Evolutionary conservation across 2,888 invertebrate genomes (phyloP), one percentile per base, ranked within the genome.

Genomic region (Hyposoter didymator): DNA sequence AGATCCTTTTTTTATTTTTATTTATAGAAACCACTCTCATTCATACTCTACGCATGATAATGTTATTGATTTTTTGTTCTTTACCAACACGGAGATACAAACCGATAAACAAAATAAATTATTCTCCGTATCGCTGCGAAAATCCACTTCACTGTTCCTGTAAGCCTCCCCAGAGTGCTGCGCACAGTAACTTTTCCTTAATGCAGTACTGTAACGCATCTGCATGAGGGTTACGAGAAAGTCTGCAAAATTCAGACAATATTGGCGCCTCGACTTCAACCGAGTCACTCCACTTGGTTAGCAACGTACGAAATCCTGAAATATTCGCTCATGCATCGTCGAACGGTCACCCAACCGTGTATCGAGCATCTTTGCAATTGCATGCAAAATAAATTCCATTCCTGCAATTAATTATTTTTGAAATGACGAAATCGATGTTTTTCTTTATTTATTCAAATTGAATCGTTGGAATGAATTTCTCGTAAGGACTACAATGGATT

Each of bases 11-110:
- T 28, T 59, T 59, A 52, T 22, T 73, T 43, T 59, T 19, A 59
- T 62, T 75, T 32, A 35, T 22, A 76, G 49, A 28, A 32, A 52
- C 28, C 32, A 22, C n/a, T 74, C 62, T 22, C 47, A 45, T 74
- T 62, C 62, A 22, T 59, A 59, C 22, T 14, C 14, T 12, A 28
- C 22, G 4, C 59, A 14, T 59, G 52, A 52, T 19, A 19, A 1
- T 28, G 17, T 59, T 59, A 59, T 28, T 14, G 28, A 59, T 28
- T n/a, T 52, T 28, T 49, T 49, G n/a, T 39, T 10, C 1, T 39
- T 39, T 8, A 39, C 39, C 39, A 39, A 49, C 28, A 59, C 59
- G 14, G 14, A 59, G 14, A 28, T 55, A 12, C 28, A 22, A 4
- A 17, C 6, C 17, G 14, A 49, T 49, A 49, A 49, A 49, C 4